Percentiles rank a stretch among this genome's conserved stretches.
phyloP scores from a whole-genome alignment of 2,113 vertebrate genomes.

The Istiophorus platypterus region DNA sequence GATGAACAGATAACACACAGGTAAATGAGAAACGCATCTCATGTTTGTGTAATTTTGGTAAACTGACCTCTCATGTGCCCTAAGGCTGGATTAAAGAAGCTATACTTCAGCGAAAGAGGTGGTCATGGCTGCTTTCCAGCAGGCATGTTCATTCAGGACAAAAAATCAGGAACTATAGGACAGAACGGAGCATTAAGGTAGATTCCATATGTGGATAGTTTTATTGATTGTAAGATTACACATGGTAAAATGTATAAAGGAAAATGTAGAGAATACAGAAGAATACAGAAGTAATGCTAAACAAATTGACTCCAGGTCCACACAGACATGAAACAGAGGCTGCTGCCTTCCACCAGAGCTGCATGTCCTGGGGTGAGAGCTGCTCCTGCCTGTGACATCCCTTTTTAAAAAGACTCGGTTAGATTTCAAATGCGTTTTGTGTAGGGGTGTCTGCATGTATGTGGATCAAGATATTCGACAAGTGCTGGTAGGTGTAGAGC shows the following conservation, averaged over 20 bases:
- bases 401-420: constrained; percentile 20
- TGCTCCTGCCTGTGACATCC: constrained; percentile 7
- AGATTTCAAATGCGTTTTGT: neutral
- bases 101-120: neutral
- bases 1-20: neutral
- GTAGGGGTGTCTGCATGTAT: neutral
- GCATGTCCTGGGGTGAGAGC: constrained; percentile 18
- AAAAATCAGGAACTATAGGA: neutral
- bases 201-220: neutral
- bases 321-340: constrained; percentile 18
- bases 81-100: neutral
- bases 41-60: neutral
- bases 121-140: neutral
- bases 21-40: neutral
- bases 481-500: constrained; percentile 42
- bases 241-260: neutral
- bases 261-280: neutral
- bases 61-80: too few relatives aligned
- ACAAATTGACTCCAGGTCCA: constrained; percentile 19
- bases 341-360: constrained; percentile 16
- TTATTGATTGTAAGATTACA: neutral
- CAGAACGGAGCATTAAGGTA: neutral
- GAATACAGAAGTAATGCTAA: neutral
- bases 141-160: neutral
- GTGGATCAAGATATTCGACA: constrained; percentile 9